Evolutionary conservation across 2,888 invertebrate genomes (phyloP), one percentile per base, ranked within the genome.

Genomic region (Melieria picta): DNA sequence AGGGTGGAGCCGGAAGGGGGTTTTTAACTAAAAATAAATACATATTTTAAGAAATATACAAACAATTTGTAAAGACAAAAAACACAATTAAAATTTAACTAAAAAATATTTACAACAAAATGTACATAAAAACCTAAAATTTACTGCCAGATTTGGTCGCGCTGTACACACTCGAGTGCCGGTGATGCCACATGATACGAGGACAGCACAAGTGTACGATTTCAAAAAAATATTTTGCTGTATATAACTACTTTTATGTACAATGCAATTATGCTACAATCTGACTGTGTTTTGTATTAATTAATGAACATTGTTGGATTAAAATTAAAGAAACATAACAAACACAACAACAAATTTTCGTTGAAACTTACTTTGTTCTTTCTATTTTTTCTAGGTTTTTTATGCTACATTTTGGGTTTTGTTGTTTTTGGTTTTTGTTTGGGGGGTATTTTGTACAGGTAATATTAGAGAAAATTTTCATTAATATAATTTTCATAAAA

Each of bases 351-450:
- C 30, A 30, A 30, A 30, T 30, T 30, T 13, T n/a, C 77, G 52
- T 61, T 68, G 42, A 9, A 50, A 84, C 83, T 84, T 84, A 84
- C 83, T 79, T 82, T 81, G 79, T 76, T 77, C 75, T 78, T 79
- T 76, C 79, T 77, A 79, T 77, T 79, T 77, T 78, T 80, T 81
- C 78, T 79, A 76, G 81, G 79, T 77, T 82, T 82, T 79, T 78
- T 80, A 80, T 77, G 80, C 82, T 82, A 83, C 76, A 64, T 63
- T 66, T 64, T 63, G 10, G 30, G 47, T 62, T 46, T 69, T 47
- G 47, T 50, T 6, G 57, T 48, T 58, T 5, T 13, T 10, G 10
- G 7, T 48, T 58, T 58, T 66, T 60, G 57, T 58, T 11, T 57
- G n/a, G n/a, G 30, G 30, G 30, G 30, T 30, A 30, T 30, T 30